Evolutionary conservation across 30 jellyfish, hydroid and myxozoan genomes (phyloP), one percentile per base, ranked within the genome.

Genomic region (Nemopilema nomurai): DNA sequence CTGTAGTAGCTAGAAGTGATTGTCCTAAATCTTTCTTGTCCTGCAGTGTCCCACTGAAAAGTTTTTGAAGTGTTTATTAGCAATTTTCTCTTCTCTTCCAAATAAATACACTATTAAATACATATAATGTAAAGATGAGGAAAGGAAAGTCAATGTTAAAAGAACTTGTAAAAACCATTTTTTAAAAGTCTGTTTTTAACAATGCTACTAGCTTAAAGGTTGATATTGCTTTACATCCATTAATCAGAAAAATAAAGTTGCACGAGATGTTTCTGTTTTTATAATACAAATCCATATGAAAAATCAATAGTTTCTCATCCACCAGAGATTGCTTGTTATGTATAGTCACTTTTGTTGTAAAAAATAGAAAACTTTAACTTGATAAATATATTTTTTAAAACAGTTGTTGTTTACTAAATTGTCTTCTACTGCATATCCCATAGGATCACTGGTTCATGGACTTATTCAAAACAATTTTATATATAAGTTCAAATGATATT

Each of bases 31-130:
- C 99, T 33, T 80, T 96, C 99, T 67, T 96, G 99, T 13, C 99
- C 99, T 49, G 99, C 99, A 1, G 99, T 96, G 75, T 96, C 99
- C 99, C 99, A 96, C 99, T 96, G 67, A 64, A 71, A 83, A 28
- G 50, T 41, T n/a, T n/a, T n/a, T n/a, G n/a, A n/a, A n/a, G 76
- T 66, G 26, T 66, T 66, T 18, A 27, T 27, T 17, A 24, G 17
- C 24, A 66, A 27, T 27, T 24, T 18, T 17, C 9, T 18, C 76
- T 9, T 66, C 26, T 17, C 26, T 9, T 13, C 29, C 29, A 66
- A 9, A 19, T 16, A 51, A 51, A 16, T 19, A 51, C 67, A 9
- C 67, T 51, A 19, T 19, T 9, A 51, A 16, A 9, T 51, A 19
- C 67, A 51, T 51, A 51, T 19, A 51, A 51, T 51, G 67, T 9